Percentiles rank a stretch among this genome's conserved stretches.
These are phyloP conservation scores for Hirundo rustica DNA, from an alignment of 2,797 vertebrate species.

Conservation along the genomic window DNA sequence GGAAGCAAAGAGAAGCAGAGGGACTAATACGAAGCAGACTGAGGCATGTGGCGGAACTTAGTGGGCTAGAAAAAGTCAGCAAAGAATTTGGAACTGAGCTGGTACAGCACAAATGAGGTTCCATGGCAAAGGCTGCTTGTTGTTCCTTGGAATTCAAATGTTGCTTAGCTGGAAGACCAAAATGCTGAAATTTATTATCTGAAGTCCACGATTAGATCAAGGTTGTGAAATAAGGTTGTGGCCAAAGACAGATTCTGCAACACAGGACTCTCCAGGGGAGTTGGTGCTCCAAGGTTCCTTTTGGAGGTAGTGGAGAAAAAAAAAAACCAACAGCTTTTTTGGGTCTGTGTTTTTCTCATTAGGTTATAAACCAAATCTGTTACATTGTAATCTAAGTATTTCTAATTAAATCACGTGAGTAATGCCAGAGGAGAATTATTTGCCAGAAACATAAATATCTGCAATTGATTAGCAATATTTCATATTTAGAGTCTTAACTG, in stretches of 20 bases:
- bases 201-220: background rate
- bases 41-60: background rate
- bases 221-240: background rate
- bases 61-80: background rate
- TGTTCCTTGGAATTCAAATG: background rate
- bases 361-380: background rate
- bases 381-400: background rate
- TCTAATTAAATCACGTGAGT: background rate
- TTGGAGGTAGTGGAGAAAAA: background rate
- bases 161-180: background rate
- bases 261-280: background rate
- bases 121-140: background rate
- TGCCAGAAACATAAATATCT: background rate
- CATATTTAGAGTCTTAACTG: background rate
- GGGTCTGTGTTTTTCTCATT: background rate
- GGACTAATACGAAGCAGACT: background rate
- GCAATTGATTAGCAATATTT: background rate
- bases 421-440: background rate
- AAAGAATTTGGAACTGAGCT: slow-evolving; percentile 5
- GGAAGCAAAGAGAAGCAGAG: background rate
- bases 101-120: background rate
- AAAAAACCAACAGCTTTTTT: background rate
- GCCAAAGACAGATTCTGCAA: background rate
- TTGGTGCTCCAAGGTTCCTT: background rate
- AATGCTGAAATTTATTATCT: background rate